Conservation (phyloP, 2,888 invertebrate genomes). For the Dilophus febrilis region DNA sequence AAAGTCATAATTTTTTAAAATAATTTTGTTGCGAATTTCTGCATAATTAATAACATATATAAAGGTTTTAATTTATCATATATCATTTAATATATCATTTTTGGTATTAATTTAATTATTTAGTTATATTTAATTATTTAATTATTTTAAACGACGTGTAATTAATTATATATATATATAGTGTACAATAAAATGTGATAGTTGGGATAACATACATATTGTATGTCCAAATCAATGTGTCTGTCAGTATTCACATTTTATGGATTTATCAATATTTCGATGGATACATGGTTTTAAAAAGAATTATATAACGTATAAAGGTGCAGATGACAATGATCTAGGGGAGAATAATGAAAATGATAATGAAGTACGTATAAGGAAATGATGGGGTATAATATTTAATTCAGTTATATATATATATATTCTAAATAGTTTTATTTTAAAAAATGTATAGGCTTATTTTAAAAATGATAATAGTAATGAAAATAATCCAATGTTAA, state of each 20-base stretch:
- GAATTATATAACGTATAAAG: too few relatives aligned
- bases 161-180: too few relatives aligned
- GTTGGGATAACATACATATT: conserved; percentile 7
- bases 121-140: too few relatives aligned
- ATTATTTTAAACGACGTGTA: too few relatives aligned
- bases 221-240: conserved; percentile 35
- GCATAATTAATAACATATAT: too few relatives aligned
- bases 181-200: background rate
- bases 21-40: too few relatives aligned
- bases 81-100: too few relatives aligned
- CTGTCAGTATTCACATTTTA: conserved; percentile 36
- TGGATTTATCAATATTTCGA: conserved; percentile 36
- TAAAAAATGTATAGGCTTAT: conserved; percentile 24
- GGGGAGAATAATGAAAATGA: conserved; percentile 6
- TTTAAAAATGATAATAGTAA: conserved; percentile 29
- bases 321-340: conserved; percentile 14
- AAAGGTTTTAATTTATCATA: too few relatives aligned
- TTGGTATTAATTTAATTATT: too few relatives aligned
- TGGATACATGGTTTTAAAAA: conserved; percentile 32
- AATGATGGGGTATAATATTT: conserved; percentile 6
- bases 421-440: too few relatives aligned
- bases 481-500: conserved; percentile 29
- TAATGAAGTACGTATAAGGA: conserved; percentile 4
- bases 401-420: too few relatives aligned
- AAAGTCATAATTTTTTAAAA: too few relatives aligned